phyloP scores from a whole-genome alignment of 1,140 invertebrate genomes.

The Drosophila guanche region DNA sequence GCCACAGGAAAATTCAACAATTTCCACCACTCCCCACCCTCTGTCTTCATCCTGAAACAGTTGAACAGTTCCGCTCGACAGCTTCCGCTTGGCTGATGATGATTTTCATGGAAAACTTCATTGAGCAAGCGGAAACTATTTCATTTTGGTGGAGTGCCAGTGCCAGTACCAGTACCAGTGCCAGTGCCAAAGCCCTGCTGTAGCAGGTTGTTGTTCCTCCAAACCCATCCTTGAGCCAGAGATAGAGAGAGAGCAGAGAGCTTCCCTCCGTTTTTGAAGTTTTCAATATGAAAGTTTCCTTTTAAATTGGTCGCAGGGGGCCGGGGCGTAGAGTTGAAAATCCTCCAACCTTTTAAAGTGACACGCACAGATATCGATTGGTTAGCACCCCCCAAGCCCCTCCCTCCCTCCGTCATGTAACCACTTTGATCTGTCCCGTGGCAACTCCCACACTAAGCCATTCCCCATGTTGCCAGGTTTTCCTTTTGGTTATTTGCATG shows the following conservation, averaged over 20 bases:
- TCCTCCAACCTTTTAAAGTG: slow-evolving; percentile 48
- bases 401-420: slow-evolving; percentile 18
- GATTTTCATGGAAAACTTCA: slow-evolving; percentile 80
- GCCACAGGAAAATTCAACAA: slow-evolving; percentile 2
- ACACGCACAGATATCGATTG: slow-evolving; percentile 56
- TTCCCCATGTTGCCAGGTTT: slow-evolving; percentile 37
- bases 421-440: slow-evolving; percentile 38
- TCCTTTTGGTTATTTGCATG: slow-evolving; percentile 75
- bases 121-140: slow-evolving; percentile 81
- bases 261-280: slow-evolving; percentile 57
- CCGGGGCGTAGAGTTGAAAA: not conserved
- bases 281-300: slow-evolving; percentile 54
- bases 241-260: slow-evolving; percentile 14
- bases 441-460: slow-evolving; percentile 1
- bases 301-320: slow-evolving; percentile 22
- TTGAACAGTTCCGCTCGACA: slow-evolving; percentile 75
- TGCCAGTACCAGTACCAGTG: too few species aligned
- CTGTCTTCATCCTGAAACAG: slow-evolving; percentile 56
- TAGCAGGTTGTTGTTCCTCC: slow-evolving; percentile 19
- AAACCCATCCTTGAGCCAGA: slow-evolving; percentile 9
- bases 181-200: too few species aligned
- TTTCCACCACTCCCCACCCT: slow-evolving; percentile 7
- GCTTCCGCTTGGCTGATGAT: slow-evolving; percentile 77
- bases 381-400: not conserved
- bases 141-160: slow-evolving; percentile 58